phyloP scores from a whole-genome alignment of 2,888 invertebrate genomes.

The Nemotelus nigrinus region DNA sequence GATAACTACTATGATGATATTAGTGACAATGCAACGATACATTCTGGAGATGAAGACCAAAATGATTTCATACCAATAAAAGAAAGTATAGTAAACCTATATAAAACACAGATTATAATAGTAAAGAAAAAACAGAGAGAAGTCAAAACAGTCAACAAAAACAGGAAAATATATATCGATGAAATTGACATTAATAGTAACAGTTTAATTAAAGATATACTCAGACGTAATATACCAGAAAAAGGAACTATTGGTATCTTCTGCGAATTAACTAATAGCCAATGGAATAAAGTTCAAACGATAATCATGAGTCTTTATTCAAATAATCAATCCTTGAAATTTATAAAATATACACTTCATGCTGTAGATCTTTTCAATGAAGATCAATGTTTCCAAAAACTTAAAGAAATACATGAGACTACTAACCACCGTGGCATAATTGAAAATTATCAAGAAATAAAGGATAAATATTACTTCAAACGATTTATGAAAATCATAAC shows the following conservation, averaged over 20 bases:
- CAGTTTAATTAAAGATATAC: background rate
- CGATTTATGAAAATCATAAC: constrained; percentile 1
- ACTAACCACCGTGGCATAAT: constrained; percentile 19
- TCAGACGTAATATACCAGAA: background rate
- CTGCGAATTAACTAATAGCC: background rate
- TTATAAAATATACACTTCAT: constrained; percentile 37
- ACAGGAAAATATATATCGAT: constrained; percentile 13
- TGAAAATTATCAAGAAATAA: constrained; percentile 27
- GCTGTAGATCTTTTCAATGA: constrained; percentile 15
- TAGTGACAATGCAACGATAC: constrained; percentile 1
- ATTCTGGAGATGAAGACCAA: constrained; percentile 18
- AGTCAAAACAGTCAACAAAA: background rate
- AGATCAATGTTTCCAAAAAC: constrained; percentile 6
- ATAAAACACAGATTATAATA: constrained; percentile 36
- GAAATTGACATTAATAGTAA: background rate
- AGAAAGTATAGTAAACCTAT: constrained; percentile 32
- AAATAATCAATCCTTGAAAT: constrained; percentile 37
- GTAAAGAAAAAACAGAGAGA: background rate
- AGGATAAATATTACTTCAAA: constrained; percentile 11
- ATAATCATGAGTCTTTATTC: background rate
- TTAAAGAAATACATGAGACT: constrained; percentile 27
- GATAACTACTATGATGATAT: background rate
- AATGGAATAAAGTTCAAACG: constrained; percentile 9
- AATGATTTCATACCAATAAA: background rate
- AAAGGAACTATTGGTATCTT: constrained; percentile 18